Percentiles rank a stretch among this genome's conserved stretches.
Conservation (phyloP, 2,888 invertebrate genomes). For the Itoplectis maculator region DNA sequence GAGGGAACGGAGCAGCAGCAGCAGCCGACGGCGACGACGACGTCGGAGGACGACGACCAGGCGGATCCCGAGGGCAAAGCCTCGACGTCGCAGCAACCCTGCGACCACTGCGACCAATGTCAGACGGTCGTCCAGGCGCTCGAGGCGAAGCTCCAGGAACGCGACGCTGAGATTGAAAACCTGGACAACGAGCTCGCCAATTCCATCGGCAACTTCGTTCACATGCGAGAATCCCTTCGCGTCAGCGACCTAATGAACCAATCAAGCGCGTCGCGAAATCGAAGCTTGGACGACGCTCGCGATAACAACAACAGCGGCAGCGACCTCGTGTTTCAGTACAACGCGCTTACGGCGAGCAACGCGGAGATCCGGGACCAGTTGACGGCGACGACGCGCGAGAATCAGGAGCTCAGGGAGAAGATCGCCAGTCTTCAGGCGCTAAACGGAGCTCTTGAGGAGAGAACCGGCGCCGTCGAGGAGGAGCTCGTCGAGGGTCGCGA, state of each 20-base stretch:
- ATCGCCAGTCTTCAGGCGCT: conserved; percentile 85
- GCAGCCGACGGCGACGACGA: no score
- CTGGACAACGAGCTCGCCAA: conserved; percentile 89
- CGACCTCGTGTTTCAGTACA: conserved; percentile 87
- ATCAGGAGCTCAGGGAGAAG: conserved; percentile 86
- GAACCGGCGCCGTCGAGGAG: conserved; percentile 77
- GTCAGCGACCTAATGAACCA: conserved; percentile 87
- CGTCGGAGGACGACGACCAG: conserved; percentile 25
- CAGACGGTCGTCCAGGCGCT: conserved; percentile 83
- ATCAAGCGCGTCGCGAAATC: conserved; percentile 72
- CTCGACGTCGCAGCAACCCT: conserved; percentile 60
- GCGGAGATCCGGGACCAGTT: conserved; percentile 87
- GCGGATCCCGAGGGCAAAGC: conserved; percentile 43
- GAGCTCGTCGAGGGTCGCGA: conserved; percentile 72
- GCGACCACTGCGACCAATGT: conserved; percentile 79
- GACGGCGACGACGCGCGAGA: conserved; percentile 86
- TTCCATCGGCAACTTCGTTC: conserved; percentile 88
- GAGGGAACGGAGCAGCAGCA: conserved; percentile 45
- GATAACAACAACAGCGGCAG: no score
- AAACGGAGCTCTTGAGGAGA: conserved; percentile 84
- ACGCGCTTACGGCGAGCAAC: conserved; percentile 88
- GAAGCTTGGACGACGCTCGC: conserved; percentile 86
- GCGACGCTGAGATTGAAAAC: conserved; percentile 90
- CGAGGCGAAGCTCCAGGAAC: conserved; percentile 90
- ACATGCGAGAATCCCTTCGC: conserved; percentile 89